Conservation (phyloP, 2,888 invertebrate species). For the Chaetogeoica ovagalla region DNA sequence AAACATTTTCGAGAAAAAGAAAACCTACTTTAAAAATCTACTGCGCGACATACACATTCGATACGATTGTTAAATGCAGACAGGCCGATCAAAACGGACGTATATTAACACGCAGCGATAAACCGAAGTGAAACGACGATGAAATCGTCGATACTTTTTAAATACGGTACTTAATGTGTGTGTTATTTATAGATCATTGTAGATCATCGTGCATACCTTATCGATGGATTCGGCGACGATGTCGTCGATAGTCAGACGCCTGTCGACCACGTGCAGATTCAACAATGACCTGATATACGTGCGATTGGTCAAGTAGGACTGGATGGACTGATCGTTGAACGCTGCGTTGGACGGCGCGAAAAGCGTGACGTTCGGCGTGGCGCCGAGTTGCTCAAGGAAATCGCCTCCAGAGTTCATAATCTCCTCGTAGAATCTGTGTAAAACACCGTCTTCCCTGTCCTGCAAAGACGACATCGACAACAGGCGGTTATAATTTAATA, state of each 20-base stretch:
- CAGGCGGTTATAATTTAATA: no score
- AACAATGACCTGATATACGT: slow-evolving; percentile 75
- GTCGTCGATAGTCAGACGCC: slow-evolving; percentile 41
- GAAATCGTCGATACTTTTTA: no score
- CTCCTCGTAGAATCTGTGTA: slow-evolving; percentile 80
- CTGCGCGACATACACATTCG: no score
- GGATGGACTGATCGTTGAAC: slow-evolving; percentile 73
- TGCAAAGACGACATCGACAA: slow-evolving; percentile 58
- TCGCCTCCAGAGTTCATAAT: slow-evolving; percentile 77
- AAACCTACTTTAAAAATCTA: no score
- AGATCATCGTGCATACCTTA: slow-evolving; percentile 17
- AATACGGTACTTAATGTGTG: no score
- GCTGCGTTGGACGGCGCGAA: slow-evolving; percentile 90
- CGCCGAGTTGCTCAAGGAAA: slow-evolving; percentile 72
- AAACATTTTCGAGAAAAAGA: no score
- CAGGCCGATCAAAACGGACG: no score
- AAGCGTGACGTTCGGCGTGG: slow-evolving; percentile 75
- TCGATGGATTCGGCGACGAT: slow-evolving; percentile 33
- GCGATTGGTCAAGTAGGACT: slow-evolving; percentile 69
- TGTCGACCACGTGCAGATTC: slow-evolving; percentile 74
- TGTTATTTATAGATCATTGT: no score
- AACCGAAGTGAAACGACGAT: no score
- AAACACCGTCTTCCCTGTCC: slow-evolving; percentile 74
- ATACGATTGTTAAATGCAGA: no score
- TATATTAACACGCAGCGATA: no score